Conservation (phyloP, 2,888 invertebrate genomes). For the Apotomis betuletana region DNA sequence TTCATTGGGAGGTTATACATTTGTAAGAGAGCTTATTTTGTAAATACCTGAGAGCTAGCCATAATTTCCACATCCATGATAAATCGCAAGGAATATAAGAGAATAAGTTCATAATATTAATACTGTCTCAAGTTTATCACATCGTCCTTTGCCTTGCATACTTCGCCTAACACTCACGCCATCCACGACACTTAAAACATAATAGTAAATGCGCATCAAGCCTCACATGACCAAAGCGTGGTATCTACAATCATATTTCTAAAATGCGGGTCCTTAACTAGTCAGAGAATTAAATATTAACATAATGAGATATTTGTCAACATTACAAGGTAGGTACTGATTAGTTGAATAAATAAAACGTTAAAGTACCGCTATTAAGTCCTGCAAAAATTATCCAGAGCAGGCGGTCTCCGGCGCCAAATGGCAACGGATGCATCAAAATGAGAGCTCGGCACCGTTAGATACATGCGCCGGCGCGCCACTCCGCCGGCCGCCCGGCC, state of each 20-base stretch:
- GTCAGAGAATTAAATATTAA: slow-evolving; percentile 40
- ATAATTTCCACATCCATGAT: slow-evolving; percentile 40
- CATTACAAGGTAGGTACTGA: slow-evolving; percentile 50
- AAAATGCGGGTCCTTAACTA: slow-evolving; percentile 35
- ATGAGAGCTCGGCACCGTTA: slow-evolving; percentile 78
- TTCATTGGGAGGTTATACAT: slow-evolving; percentile 27
- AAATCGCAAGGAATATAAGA: slow-evolving; percentile 44
- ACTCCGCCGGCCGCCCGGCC: slow-evolving; percentile 54
- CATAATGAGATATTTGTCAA: slow-evolving; percentile 54
- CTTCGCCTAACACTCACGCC: slow-evolving; percentile 12
- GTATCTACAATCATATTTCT: slow-evolving; percentile 34
- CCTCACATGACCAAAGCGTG: slow-evolving; percentile 72
- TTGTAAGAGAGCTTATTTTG: slow-evolving; percentile 39
- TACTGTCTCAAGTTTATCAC: slow-evolving; percentile 55
- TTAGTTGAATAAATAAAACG: slow-evolving; percentile 60
- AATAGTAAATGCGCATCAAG: slow-evolving; percentile 79
- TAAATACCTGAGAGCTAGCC: slow-evolving; percentile 38
- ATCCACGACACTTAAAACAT: slow-evolving; percentile 53
- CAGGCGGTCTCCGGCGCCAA: slow-evolving; percentile 44
- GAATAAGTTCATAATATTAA: slow-evolving; percentile 52
- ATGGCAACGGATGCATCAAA: slow-evolving; percentile 63
- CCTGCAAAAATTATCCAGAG: slow-evolving; percentile 18
- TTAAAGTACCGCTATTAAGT: slow-evolving; percentile 39
- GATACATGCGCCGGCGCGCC: slow-evolving; percentile 52
- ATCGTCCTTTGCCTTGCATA: slow-evolving; percentile 32